Evolutionary conservation across 1,140 invertebrate species (phyloP).

Genomic region (Lucilia sericata): DNA sequence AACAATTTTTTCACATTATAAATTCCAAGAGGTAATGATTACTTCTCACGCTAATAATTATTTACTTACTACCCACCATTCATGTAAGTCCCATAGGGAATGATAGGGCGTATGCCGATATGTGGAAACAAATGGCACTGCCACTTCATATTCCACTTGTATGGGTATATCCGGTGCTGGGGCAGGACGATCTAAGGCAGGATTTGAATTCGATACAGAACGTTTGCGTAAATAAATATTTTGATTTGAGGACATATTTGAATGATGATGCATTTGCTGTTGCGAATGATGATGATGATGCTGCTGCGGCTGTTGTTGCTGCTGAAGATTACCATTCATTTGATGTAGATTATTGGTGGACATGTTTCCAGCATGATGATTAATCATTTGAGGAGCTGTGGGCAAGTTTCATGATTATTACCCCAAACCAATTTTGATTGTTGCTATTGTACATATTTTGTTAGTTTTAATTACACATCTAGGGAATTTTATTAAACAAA

Average conservation of each 20-base stretch:
- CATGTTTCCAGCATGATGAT: neutral
- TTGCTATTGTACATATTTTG: conserved; percentile 57
- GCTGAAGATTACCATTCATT: conserved; percentile 22
- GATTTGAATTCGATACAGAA: conserved; percentile 63
- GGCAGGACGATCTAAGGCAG: conserved; percentile 54
- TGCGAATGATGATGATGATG: neutral
- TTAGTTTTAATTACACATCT: neutral
- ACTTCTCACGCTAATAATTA: conserved; percentile 20
- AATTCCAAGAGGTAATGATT: neutral
- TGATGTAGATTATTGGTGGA: conserved; percentile 21
- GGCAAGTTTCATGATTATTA: conserved; percentile 48
- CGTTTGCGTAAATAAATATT: conserved; percentile 59
- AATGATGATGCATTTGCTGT: neutral
- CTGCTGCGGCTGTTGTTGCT: neutral
- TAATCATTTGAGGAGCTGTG: conserved; percentile 44
- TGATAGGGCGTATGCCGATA: conserved; percentile 66
- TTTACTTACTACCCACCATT: conserved; percentile 56
- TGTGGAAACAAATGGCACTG: conserved; percentile 62
- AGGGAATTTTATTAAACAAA: neutral
- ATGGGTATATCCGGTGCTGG: conserved; percentile 50
- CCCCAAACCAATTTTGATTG: conserved; percentile 63
- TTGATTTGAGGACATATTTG: neutral
- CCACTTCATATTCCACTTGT: conserved; percentile 66
- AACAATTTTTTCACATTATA: neutral
- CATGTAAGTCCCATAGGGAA: conserved; percentile 66